A percentile compares a stretch with the other conserved stretches of the same genome.
These are phyloP conservation scores for Yasuhikotakia modesta DNA, from an alignment of 2,797 vertebrate species.

Conservation along the genomic window DNA sequence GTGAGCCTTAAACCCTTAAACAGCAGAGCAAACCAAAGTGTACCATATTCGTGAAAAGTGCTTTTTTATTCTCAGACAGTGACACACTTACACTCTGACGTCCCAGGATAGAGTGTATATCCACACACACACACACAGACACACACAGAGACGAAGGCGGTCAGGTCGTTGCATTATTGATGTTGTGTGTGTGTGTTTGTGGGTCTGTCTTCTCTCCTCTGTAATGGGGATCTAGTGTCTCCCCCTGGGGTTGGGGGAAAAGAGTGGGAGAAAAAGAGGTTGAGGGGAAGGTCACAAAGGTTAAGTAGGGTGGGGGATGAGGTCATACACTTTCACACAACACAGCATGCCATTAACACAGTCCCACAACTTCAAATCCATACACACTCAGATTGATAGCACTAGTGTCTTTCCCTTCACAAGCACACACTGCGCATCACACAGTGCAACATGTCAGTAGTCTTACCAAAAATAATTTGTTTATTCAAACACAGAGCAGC, in stretches of 20 bases:
- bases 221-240: constrained; percentile 82
- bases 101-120: constrained; percentile 57
- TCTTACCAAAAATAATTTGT: background rate
- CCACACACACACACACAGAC: background rate
- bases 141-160: constrained; percentile 46
- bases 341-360: constrained; percentile 39
- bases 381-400: constrained; percentile 58
- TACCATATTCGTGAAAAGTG: background rate
- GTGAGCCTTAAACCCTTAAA: background rate
- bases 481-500: background rate
- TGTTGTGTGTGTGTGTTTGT: too few relatives aligned
- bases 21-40: too few relatives aligned
- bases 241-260: constrained; percentile 64
- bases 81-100: constrained; percentile 32
- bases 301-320: constrained; percentile 74
- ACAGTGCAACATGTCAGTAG: background rate
- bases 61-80: constrained; percentile 33
- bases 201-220: constrained; percentile 58
- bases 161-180: constrained; percentile 77
- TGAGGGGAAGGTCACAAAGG: constrained; percentile 75
- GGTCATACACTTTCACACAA: constrained; percentile 65
- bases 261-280: constrained; percentile 18
- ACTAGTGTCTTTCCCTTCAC: too few relatives aligned
- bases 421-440: constrained; percentile 1
- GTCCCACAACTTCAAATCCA: constrained; percentile 25